Conservation (phyloP, 2,888 invertebrate genomes). For the Arctia plantaginis region DNA sequence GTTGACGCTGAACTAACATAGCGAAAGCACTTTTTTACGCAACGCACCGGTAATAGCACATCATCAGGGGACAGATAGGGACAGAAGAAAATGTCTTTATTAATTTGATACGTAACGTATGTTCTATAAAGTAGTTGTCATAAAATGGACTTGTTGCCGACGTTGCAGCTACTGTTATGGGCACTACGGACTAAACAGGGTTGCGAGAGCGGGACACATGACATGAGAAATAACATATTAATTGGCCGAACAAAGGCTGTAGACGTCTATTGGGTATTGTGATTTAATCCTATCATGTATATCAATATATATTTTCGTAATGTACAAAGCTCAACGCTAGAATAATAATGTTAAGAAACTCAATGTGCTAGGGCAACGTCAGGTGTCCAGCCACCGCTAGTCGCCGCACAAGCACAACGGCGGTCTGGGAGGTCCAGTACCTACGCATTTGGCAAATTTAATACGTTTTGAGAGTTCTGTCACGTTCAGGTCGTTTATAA, state of each 20-base stretch:
- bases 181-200: too few relatives aligned
- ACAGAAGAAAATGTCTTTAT: too few relatives aligned
- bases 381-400: background rate
- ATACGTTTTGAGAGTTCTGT: background rate
- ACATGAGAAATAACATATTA: too few relatives aligned
- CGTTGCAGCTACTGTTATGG: too few relatives aligned
- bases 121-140: too few relatives aligned
- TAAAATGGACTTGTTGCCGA: too few relatives aligned
- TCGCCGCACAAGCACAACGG: background rate
- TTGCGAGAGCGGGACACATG: too few relatives aligned
- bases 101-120: too few relatives aligned
- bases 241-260: too few relatives aligned
- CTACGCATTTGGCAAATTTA: background rate
- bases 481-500: background rate
- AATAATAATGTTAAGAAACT: background rate
- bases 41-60: too few relatives aligned
- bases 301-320: background rate
- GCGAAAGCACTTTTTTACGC: background rate
- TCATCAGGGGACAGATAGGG: too few relatives aligned
- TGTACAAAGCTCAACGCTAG: background rate
- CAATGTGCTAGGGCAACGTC: background rate
- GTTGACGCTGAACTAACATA: background rate
- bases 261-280: background rate
- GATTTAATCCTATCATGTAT: background rate
- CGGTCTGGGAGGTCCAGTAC: background rate